A percentile compares a stretch with the other conserved stretches of the same genome.
Evolutionary conservation across 35 echinoderm and acorn worm genomes (phyloP).

Genomic region (Ophioderma brevispina): DNA sequence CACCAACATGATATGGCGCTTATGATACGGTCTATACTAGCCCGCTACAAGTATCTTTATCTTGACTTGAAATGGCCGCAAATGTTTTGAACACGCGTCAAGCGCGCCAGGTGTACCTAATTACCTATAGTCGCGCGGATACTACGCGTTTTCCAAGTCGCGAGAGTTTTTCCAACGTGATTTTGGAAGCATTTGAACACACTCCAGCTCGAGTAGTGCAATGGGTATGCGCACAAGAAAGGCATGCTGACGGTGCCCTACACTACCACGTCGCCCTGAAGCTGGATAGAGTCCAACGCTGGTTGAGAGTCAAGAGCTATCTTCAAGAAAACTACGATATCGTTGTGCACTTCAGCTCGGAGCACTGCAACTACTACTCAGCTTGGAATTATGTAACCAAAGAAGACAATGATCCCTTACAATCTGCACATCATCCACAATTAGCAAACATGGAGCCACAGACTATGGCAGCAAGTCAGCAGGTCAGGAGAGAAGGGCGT

Average conservation of each 20-base stretch:
- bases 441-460: background rate
- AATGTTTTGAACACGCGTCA: conserved; percentile 12
- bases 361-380: conserved; percentile 7
- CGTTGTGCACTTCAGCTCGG: background rate
- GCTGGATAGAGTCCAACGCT: background rate
- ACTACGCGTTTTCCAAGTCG: background rate
- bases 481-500: background rate
- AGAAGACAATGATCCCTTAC: background rate
- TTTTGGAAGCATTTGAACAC: conserved; percentile 1
- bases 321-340: background rate
- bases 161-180: background rate
- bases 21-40: no score
- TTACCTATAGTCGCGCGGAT: conserved; percentile 51
- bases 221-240: conserved; percentile 13
- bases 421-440: background rate
- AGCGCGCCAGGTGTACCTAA: conserved; percentile 45
- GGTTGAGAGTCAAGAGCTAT: background rate
- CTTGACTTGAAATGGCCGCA: no score
- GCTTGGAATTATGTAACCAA: conserved; percentile 17
- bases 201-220: background rate
- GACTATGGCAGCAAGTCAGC: background rate
- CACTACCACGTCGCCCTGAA: conserved; percentile 22
- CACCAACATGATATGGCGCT: no score
- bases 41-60: no score
- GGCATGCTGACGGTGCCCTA: background rate